A percentile compares a stretch with the other conserved stretches of the same genome.
phyloP scores from a whole-genome alignment of 2,888 invertebrate genomes.

The Thymelicus lineola region DNA sequence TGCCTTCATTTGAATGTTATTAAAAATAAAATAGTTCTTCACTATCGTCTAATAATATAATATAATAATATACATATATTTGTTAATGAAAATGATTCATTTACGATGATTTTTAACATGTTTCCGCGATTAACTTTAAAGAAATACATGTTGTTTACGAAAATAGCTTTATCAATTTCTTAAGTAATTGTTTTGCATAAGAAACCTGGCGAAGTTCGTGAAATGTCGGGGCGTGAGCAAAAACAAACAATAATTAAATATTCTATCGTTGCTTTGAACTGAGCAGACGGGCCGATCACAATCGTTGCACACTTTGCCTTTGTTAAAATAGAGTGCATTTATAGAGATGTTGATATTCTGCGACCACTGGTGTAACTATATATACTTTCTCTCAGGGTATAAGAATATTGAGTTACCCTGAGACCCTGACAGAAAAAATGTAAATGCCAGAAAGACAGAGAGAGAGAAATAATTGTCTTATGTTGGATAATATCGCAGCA shows the following conservation, averaged over 20 bases:
- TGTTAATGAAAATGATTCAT: no score
- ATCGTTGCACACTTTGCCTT: constrained; percentile 27
- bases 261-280: constrained; percentile 35
- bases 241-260: constrained; percentile 39
- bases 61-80: no score
- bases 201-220: constrained; percentile 33
- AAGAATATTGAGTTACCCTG: no score
- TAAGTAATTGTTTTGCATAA: constrained; percentile 25
- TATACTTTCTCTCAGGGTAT: no score
- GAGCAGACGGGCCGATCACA: constrained; percentile 32
- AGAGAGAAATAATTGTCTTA: no score
- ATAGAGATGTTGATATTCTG: constrained; percentile 1
- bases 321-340: constrained; percentile 28
- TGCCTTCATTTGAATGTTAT: constrained; percentile 26
- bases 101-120: no score
- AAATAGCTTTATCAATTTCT: constrained; percentile 20
- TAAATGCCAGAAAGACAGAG: no score
- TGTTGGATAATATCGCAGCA: no score
- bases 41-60: no score
- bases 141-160: constrained; percentile 12
- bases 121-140: constrained; percentile 10
- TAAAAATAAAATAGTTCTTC: no score
- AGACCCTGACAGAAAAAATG: no score
- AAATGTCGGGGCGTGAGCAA: constrained; percentile 41
- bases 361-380: neutral